phyloP scores from a whole-genome alignment of 2,797 vertebrate species.

The Huso huso region DNA sequence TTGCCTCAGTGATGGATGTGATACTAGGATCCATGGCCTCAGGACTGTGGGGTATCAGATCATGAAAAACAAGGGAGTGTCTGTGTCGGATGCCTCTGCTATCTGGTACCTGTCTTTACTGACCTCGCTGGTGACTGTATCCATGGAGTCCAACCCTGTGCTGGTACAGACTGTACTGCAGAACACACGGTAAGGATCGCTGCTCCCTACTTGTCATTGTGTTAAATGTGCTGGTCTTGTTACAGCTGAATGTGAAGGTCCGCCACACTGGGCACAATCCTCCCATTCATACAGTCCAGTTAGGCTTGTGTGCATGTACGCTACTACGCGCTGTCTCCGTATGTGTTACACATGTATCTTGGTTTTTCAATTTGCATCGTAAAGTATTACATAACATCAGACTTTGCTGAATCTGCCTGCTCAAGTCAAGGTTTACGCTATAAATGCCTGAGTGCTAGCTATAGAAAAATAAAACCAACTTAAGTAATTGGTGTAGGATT shows the following conservation, averaged over 20 bases:
- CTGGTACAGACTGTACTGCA: constrained; percentile 88
- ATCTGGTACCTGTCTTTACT: constrained; percentile 97
- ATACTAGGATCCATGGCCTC: constrained; percentile 90
- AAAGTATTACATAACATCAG: too few species aligned
- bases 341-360: too few species aligned
- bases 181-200: constrained; percentile 80
- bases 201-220: neutral
- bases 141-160: constrained; percentile 90
- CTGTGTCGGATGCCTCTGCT: constrained; percentile 90
- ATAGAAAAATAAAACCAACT: too few species aligned
- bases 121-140: constrained; percentile 89
- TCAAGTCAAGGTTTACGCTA: too few species aligned
- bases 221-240: neutral
- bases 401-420: too few species aligned
- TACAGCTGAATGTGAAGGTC: neutral
- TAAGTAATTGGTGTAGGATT: too few species aligned
- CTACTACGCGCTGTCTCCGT: too few species aligned
- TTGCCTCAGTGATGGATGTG: constrained; percentile 91
- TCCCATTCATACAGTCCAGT: too few species aligned
- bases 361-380: too few species aligned
- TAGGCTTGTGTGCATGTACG: too few species aligned
- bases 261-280: too few species aligned
- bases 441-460: too few species aligned
- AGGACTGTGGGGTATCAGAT: constrained; percentile 87
- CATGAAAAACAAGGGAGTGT: constrained; percentile 82